Evolutionary conservation across 2,113 vertebrate species (phyloP), one percentile per base, ranked within the genome.

Genomic region (Piprites chloris): DNA sequence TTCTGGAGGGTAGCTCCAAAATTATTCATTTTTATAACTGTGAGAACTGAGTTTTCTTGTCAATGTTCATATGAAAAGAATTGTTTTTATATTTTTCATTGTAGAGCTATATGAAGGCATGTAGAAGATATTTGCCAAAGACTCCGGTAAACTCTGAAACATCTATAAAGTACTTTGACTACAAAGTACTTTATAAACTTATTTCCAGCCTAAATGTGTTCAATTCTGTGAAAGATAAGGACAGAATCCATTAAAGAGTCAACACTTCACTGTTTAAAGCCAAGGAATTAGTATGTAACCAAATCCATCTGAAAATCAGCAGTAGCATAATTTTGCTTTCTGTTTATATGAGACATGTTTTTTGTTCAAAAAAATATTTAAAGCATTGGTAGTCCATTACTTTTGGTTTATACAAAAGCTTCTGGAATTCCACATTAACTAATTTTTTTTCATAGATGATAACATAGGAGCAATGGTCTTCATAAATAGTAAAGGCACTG

Each of bases 91-190:
- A 46, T 33, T 30, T 91, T 94, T 85, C 6, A 2, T 33, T 42
- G 32, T 20, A 90, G n/a, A 85, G 10, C 16, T 55, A 9, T 67
- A 42, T 2, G 0, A 0, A 52, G 7, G 6, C 50, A 47, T 7
- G 4, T 12, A 5, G 23, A 89, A 75, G 27, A 33, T 28, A 46
- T 76, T 78, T 75, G 22, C 46, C 2, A 8, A 85, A 65, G 35
- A 3, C 2, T 49, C 12, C 23, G n/a, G 33, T 41, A n/a, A 79
- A 65, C 14, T 39, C 58, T 8, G 50, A 44, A 81, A 30, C 16
- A 91, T 10, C 58, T 62, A 12, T n/a, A n/a, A 53, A 58, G 16
- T 69, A 37, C 11, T 58, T 79, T 32, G n/a, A 17, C n/a, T 39
- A 56, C 28, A 41, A 72, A 73, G 17, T n/a, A 59, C 35, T 53